A percentile compares a stretch with the other conserved stretches of the same genome.
Conservation (phyloP, 2,113 vertebrate genomes). For the Pipra filicauda region DNA sequence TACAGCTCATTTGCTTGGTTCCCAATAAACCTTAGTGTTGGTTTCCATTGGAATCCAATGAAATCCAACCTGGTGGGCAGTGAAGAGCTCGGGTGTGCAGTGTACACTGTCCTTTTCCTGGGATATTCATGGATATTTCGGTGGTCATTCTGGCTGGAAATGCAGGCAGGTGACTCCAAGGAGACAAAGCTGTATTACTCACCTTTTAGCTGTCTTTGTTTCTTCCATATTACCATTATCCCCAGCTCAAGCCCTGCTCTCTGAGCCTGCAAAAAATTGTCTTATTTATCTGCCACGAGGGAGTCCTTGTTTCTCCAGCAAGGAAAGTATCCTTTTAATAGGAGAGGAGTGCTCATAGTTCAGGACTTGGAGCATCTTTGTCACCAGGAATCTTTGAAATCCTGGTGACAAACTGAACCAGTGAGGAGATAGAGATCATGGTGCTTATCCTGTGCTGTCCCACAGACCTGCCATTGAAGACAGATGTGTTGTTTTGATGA, state of each 20-base stretch:
- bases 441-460: not conserved
- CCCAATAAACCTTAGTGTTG: not conserved
- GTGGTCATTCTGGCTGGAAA: not conserved
- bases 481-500: not conserved
- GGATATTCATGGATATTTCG: not conserved
- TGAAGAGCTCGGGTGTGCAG: not conserved
- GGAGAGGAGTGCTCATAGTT: not conserved
- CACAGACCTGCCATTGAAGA: not conserved
- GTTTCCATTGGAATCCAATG: not conserved
- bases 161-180: not conserved
- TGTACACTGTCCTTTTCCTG: fast-evolving
- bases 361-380: not conserved
- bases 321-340: not conserved
- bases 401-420: not conserved
- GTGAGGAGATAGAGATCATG: not conserved
- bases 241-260: not conserved
- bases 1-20: not conserved
- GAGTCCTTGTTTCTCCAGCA: not conserved
- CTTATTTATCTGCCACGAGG: not conserved
- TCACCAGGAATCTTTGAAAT: not conserved
- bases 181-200: not conserved
- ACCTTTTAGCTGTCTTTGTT: not conserved
- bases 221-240: not conserved
- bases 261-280: not conserved
- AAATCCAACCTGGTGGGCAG: not conserved